Base-by-base conservation (phyloP, 2,113 vertebrate species). In the Menidia beryllina region DNA sequence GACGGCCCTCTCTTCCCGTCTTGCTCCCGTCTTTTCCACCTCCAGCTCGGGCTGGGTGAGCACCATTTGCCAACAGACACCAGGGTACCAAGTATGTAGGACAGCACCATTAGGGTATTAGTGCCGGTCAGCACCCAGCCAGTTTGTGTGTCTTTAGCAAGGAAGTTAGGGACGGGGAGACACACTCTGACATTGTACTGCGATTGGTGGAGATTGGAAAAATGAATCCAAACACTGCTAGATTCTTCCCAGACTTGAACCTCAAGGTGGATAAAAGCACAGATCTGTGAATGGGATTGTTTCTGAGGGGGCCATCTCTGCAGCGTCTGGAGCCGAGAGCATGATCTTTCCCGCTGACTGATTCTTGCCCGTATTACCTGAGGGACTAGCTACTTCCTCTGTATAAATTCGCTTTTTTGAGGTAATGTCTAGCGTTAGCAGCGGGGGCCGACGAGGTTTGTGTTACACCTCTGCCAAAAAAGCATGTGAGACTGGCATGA, bases 361-460 rank as follows among this genome's bases (percentile, higher is more conserved):
- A 88, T 86, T 89, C 77, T 41, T 67, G 48, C 71, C 67, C 30
- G 55, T 83, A 81, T 91, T 86, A 93, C 91, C 91, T 92, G 90
- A 61, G 82, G 85, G 84, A 87, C 73, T 63, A 83, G 80, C 84
- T 55, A 77, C 88, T 93, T 93, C 91, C 91, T 85, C 69, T 39
- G 73, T 58, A 68, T 72, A 79, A 90, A 88, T 86, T 83, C 78
- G 72, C 79, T 83, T 85, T 78, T 84, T 71, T 91, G 92, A 92
- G 90, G 82, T 91, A 90, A 91, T 63, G 90, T 92, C 92, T 92
- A 73, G 72, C 62, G 74, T 79, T 79, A 81, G 83, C 73, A 75
- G 84, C 53, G 21, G 62, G 50, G 36, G 73, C 66, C n/a, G 14
- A 12, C 13, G 52, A 76, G 78, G 76, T 30, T 68, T 73, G 61